Evolutionary conservation across 30 jellyfish, hydroid and myxozoan genomes (phyloP).

Genomic region (Rhopilema esculentum): DNA sequence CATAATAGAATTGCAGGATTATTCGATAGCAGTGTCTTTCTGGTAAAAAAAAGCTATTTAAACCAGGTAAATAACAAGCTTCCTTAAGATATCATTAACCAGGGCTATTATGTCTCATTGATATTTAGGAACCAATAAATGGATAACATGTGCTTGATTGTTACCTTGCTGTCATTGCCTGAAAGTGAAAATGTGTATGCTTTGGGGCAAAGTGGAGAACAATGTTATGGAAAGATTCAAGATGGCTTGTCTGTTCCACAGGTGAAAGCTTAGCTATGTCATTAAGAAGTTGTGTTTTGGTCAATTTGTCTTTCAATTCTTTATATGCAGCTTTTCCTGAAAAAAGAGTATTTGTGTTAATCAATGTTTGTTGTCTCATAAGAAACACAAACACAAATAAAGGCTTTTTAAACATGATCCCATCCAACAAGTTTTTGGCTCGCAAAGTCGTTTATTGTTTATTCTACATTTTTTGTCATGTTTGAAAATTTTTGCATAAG

Average conservation of each 20-base stretch:
- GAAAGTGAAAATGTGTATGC: slow-evolving; percentile 27
- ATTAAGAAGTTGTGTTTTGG: slow-evolving; percentile 13
- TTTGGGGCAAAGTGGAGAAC: slow-evolving; percentile 39
- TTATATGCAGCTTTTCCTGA: slow-evolving; percentile 31
- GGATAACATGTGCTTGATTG: background rate
- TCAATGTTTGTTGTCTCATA: background rate
- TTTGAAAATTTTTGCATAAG: background rate
- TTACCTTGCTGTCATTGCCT: slow-evolving; percentile 27
- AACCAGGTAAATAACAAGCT: background rate
- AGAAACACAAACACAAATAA: background rate
- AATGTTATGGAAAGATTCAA: slow-evolving; percentile 34
- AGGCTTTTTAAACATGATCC: background rate
- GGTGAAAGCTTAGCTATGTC: slow-evolving; percentile 30
- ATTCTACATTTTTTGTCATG: background rate
- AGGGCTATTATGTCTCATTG: background rate
- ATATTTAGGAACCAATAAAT: background rate
- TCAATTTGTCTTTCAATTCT: slow-evolving; percentile 19
- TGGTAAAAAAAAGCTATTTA: background rate
- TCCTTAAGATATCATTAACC: background rate
- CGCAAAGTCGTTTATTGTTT: background rate
- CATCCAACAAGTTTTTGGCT: background rate
- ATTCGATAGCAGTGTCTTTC: background rate
- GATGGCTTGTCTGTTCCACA: slow-evolving; percentile 21
- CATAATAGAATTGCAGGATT: background rate
- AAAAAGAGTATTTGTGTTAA: background rate